Evolutionary conservation across 1,140 invertebrate genomes (phyloP), one percentile per base, ranked within the genome.

Genomic region (Leptopilina boulardi): DNA sequence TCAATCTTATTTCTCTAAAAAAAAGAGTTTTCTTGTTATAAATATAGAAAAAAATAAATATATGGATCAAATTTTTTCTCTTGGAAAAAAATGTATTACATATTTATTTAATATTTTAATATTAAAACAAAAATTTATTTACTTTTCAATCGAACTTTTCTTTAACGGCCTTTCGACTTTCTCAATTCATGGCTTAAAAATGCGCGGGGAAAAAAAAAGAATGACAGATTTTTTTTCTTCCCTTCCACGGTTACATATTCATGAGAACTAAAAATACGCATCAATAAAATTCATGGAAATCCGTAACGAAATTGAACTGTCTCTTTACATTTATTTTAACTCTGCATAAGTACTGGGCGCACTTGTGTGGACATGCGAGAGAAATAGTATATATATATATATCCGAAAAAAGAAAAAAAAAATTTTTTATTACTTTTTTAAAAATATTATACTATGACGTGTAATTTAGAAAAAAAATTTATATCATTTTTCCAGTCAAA

Each of bases 271-370:
- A 66, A 66, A 66, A 66, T 66, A 66, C 26, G n/a, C 59, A 66
- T 30, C 23, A 66, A 30, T 66, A 66, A 15, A 66, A 66, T 66
- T 66, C 59, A 66, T 66, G 59, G 26, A 66, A 66, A 30, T 66
- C 26, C 59, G 26, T 30, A 66, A 66, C 59, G 13, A 66, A 66
- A 66, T 66, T 66, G 59, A 66, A 66, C 59, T 66, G 59, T 66
- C 59, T 30, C 59, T 66, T 66, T 66, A 30, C 59, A 66, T 66
- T 66, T 30, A n/a, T 34, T 34, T 30, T n/a, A 15, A 11, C 23
- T 30, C 0, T n/a, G 11, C 13, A 59, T 13, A 59, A 26, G 23
- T 66, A 66, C 59, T 30, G 4, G 21, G 59, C 23, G 59, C 23
- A 30, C 59, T 66, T 30, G 59, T 66, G 59, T 34, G 59, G 59